phyloP scores from a whole-genome alignment of 2,797 vertebrate genomes.

The Enteromius viviparus region DNA sequence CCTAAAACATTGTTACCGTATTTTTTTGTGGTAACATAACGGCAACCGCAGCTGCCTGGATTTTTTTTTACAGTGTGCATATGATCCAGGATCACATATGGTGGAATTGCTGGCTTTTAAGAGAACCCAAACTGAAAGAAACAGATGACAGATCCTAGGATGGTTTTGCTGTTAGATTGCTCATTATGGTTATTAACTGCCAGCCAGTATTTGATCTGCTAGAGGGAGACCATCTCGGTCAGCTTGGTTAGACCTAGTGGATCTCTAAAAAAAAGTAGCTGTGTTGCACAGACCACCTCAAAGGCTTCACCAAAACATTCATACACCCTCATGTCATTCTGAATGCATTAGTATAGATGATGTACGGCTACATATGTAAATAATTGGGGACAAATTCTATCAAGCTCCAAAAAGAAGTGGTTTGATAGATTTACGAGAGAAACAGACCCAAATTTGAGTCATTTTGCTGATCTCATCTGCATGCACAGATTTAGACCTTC shows the following conservation, averaged over 20 bases:
- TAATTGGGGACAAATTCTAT: neutral
- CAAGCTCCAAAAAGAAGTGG: neutral
- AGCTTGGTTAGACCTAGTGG: neutral
- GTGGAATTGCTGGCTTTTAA: neutral
- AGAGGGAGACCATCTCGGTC: neutral
- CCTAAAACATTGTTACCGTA: no score
- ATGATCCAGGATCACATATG: no score
- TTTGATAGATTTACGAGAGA: neutral
- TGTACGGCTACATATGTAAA: neutral
- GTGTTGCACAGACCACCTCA: neutral
- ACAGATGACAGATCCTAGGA: neutral
- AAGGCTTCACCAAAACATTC: no score
- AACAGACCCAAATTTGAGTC: neutral
- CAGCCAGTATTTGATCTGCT: neutral
- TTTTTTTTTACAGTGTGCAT: no score
- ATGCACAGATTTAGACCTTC: neutral
- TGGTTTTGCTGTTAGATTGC: neutral
- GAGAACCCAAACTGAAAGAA: neutral
- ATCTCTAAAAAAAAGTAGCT: neutral
- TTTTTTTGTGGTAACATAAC: no score
- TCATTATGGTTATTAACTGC: neutral
- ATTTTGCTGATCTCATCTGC: neutral
- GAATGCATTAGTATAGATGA: neutral
- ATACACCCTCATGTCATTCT: no score
- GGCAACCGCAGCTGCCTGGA: no score